A percentile compares a stretch with the other conserved stretches of the same genome.
Conservation (phyloP, 2,888 invertebrate species). For the Trissoscelio sp. region DNA sequence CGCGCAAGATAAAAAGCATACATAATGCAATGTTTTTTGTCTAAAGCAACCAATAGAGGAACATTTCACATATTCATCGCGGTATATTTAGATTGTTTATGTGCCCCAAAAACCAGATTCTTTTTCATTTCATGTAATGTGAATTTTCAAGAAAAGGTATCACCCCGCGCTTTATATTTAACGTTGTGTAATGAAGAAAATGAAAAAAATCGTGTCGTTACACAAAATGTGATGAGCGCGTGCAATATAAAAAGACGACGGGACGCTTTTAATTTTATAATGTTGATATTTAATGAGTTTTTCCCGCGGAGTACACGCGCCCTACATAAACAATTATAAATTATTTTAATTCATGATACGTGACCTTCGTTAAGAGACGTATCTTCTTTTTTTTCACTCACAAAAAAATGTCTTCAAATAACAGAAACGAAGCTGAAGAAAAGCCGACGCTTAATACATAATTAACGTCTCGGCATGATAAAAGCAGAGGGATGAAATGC, state of each 20-base stretch:
- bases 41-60: slow-evolving; percentile 44
- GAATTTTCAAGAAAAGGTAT: slow-evolving; percentile 18
- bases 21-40: slow-evolving; percentile 50
- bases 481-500: slow-evolving; percentile 69
- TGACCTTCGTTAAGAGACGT: slow-evolving; percentile 42
- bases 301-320: background rate
- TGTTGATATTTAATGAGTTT: slow-evolving; percentile 54
- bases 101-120: slow-evolving; percentile 48
- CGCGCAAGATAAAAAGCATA: slow-evolving; percentile 52
- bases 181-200: slow-evolving; percentile 58
- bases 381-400: slow-evolving; percentile 9
- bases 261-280: slow-evolving; percentile 38
- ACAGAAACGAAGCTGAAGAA: slow-evolving; percentile 53
- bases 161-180: slow-evolving; percentile 37
- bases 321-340: slow-evolving; percentile 43
- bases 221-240: slow-evolving; percentile 38
- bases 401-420: slow-evolving; percentile 29
- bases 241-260: slow-evolving; percentile 22
- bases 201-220: slow-evolving; percentile 50
- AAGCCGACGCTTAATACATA: slow-evolving; percentile 74
- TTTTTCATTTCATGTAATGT: slow-evolving; percentile 31
- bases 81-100: slow-evolving; percentile 41
- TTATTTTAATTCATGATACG: slow-evolving; percentile 54
- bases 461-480: slow-evolving; percentile 75
- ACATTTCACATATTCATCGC: slow-evolving; percentile 45